Evolutionary conservation across 2,888 invertebrate genomes (phyloP).

Genomic region (Heliconius hortense): DNA sequence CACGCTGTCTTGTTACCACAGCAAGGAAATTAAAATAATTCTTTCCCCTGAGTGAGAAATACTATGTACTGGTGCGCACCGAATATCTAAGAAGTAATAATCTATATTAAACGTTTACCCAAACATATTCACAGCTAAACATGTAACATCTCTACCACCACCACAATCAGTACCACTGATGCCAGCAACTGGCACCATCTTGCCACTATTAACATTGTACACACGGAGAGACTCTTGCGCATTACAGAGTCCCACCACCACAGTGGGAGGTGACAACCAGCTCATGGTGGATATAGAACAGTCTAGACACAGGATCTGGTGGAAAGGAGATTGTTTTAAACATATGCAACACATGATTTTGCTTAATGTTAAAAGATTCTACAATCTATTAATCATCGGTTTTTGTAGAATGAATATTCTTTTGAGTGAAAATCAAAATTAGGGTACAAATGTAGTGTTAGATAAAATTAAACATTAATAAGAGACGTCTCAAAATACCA

Average conservation of each 20-base stretch:
- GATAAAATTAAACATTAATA: background rate
- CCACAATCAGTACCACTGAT: slow-evolving; percentile 43
- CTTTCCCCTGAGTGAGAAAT: too few species aligned
- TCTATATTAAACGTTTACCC: slow-evolving; percentile 53
- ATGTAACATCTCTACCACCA: slow-evolving; percentile 48
- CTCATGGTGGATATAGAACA: slow-evolving; percentile 57
- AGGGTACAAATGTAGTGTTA: background rate
- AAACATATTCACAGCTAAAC: slow-evolving; percentile 55
- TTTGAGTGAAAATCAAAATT: background rate
- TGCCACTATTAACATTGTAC: slow-evolving; percentile 56
- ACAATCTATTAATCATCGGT: too few species aligned
- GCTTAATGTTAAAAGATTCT: too few species aligned
- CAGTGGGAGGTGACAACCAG: slow-evolving; percentile 60
- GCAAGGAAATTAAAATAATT: too few species aligned
- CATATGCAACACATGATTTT: background rate
- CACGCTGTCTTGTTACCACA: too few species aligned
- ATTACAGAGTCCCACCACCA: slow-evolving; percentile 55
- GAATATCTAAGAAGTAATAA: background rate
- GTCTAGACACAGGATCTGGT: slow-evolving; percentile 61
- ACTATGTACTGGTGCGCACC: too few species aligned
- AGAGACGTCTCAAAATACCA: too few species aligned
- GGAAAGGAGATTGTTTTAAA: background rate
- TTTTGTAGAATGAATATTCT: too few species aligned
- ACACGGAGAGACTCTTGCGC: slow-evolving; percentile 49
- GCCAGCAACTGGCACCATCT: slow-evolving; percentile 55